These are phyloP conservation scores for Porites australiensis DNA, from an alignment of 64 coral and sea anemone species.

Conservation along the genomic window DNA sequence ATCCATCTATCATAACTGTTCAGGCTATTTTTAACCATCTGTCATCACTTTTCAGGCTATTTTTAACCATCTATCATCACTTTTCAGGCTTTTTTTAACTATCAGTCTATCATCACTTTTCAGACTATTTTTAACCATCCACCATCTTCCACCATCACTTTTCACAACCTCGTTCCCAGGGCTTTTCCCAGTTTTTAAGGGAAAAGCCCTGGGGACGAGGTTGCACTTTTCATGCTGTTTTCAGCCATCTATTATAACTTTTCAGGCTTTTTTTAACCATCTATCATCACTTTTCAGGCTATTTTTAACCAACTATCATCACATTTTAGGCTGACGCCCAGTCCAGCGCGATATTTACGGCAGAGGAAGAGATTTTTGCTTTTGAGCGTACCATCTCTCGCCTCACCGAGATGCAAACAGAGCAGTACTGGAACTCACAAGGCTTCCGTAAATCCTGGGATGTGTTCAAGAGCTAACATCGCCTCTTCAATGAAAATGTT, in stretches of 20 bases:
- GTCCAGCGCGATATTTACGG: conserved; percentile 88
- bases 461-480: conserved; percentile 17
- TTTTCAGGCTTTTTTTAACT: too few relatives aligned
- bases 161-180: too few relatives aligned
- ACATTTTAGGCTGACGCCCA: conserved; percentile 17
- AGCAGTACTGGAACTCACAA: conserved; percentile 93
- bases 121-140: too few relatives aligned
- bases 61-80: too few relatives aligned
- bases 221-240: too few relatives aligned
- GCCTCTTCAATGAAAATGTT: not conserved
- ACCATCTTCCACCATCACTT: too few relatives aligned
- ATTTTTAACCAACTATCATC: not conserved
- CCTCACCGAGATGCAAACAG: conserved; percentile 95
- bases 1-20: too few relatives aligned
- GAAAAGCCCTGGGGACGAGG: too few relatives aligned
- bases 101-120: too few relatives aligned
- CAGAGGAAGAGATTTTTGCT: conserved; percentile 98
- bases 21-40: not conserved
- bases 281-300: not conserved
- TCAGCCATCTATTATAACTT: too few relatives aligned
- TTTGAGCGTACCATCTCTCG: conserved; percentile 96
- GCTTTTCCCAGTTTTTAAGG: too few relatives aligned
- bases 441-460: conserved; percentile 52
- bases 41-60: not conserved
- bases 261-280: not conserved